Evolutionary conservation across 2,797 vertebrate genomes (phyloP).

Genomic region (Borostomias antarcticus): DNA sequence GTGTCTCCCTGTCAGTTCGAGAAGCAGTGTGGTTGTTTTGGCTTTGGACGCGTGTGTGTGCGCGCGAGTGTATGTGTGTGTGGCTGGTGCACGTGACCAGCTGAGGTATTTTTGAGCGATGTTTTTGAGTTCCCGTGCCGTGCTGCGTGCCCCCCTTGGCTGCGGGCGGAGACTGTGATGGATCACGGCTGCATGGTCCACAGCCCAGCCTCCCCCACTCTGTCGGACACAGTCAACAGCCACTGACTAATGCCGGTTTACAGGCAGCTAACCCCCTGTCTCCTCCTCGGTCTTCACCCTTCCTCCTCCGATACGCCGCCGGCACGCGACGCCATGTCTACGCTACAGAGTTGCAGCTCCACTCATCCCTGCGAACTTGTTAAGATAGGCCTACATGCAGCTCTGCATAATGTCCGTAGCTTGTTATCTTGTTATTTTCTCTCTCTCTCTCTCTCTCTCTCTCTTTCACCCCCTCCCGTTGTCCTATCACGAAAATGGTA

Average conservation of each 20-base stretch:
- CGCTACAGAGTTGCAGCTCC: not conserved
- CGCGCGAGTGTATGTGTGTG: not conserved
- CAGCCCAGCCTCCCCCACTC: constrained; percentile 52
- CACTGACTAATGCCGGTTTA: constrained; percentile 63
- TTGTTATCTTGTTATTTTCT: constrained; percentile 8
- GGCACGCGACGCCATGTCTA: constrained; percentile 23
- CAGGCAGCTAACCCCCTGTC: constrained; percentile 19
- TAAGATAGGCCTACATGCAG: constrained; percentile 15
- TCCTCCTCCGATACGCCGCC: constrained; percentile 29
- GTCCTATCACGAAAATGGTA: constrained; percentile 49
- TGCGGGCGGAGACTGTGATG: constrained; percentile 50
- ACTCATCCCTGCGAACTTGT: constrained; percentile 1
- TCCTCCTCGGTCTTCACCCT: constrained; percentile 27
- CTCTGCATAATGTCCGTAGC: constrained; percentile 18
- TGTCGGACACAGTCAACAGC: constrained; percentile 57
- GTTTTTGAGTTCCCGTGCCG: not conserved
- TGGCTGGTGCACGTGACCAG: not conserved
- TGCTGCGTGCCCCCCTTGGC: not conserved
- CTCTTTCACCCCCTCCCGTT: constrained; percentile 12
- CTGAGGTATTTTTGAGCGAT: not conserved
- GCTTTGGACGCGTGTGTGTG: too few relatives aligned
- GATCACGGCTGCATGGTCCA: constrained; percentile 56
- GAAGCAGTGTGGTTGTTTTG: not conserved
- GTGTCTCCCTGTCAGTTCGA: constrained; percentile 8
- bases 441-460: constrained; percentile 12